Base-by-base conservation (phyloP, 1,140 invertebrate species). In the Stegodyphus mimosarum region DNA sequence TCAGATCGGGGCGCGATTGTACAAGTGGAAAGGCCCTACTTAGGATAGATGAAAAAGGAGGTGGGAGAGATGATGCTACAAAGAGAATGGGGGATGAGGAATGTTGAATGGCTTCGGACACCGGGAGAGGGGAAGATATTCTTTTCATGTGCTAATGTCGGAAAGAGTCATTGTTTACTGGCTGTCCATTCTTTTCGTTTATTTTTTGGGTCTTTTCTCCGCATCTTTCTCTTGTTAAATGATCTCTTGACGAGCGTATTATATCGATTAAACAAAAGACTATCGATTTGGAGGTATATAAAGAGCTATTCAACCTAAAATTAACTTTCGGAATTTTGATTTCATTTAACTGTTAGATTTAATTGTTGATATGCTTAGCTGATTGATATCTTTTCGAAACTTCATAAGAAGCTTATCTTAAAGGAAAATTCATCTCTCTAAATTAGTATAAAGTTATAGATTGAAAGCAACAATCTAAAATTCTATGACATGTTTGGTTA, bases 81-180 rank as follows among this genome's bases (percentile, higher is more conserved):
- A 66, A 83, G 70, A 78, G 60, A 78, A 33, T 52, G 6, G 60
- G 78, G 78, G 70, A 33, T 33, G 5, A 51, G 80, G 80, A 83
- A 83, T 83, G 80, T 53, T 74, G 80, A 81, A 81, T 81, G 69
- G 70, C 72, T 72, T 71, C 70, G 69, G 78, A 71, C 69, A 81
- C 63, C 50, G 52, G 52, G 55, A 60, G 55, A 55, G 78, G 55
- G 69, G n/a, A 6, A 50, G 51, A 64, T 63, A 9, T 33, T 52
- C 80, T 83, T 83, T 83, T 83, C 80, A 83, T 83, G 80, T 83
- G 80, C 70, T 83, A 83, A 83, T 83, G 67, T 74, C 18, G 55
- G 69, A 74, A 67, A 67, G 80, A 74, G 71, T 83, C 80, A 74
- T 83, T 83, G 80, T 83, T 83, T 83, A 83, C 70, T 7, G 71